A percentile compares a stretch with the other conserved stretches of the same genome.
These are phyloP conservation scores for Calosoma granatense DNA, from an alignment of 1,140 invertebrate species.

Conservation along the genomic window DNA sequence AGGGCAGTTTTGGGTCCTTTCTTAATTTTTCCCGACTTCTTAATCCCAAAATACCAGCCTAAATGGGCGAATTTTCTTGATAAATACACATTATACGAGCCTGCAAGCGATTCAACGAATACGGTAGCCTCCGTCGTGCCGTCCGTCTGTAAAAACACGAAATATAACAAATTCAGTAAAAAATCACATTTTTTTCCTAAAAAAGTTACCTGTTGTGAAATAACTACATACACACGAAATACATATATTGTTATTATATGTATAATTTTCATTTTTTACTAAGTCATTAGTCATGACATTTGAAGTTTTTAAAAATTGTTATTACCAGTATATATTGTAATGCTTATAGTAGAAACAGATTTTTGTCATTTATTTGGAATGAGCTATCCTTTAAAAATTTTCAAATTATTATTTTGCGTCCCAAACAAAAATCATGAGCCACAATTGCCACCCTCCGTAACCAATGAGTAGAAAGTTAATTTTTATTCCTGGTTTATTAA, in stretches of 20 bases:
- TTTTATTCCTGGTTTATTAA: too few species aligned
- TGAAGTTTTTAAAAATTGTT: too few species aligned
- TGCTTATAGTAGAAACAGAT: too few species aligned
- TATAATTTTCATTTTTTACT: neutral
- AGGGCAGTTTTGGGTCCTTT: conserved; percentile 44
- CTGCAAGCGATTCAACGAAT: conserved; percentile 47
- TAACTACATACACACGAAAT: neutral
- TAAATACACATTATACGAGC: conserved; percentile 47
- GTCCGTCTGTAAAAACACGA: conserved; percentile 36
- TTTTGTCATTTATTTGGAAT: too few species aligned
- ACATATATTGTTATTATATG: neutral
- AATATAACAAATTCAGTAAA: conserved; percentile 15
- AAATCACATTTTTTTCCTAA: conserved; percentile 8
- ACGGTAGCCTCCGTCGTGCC: conserved; percentile 41
- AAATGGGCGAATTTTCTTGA: conserved; percentile 45
- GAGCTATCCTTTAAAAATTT: too few species aligned
- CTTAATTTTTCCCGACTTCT: conserved; percentile 51
- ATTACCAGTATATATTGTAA: too few species aligned
- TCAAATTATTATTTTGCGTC: too few species aligned
- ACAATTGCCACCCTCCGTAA: too few species aligned
- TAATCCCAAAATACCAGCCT: conserved; percentile 55
- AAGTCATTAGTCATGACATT: neutral
- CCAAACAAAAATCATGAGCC: too few species aligned
- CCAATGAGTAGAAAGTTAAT: too few species aligned
- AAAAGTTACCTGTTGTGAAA: neutral